A percentile compares a stretch with the other conserved stretches of the same genome.
phyloP scores from a whole-genome alignment of 1,140 invertebrate genomes.

The Meloidogyne exigua region DNA sequence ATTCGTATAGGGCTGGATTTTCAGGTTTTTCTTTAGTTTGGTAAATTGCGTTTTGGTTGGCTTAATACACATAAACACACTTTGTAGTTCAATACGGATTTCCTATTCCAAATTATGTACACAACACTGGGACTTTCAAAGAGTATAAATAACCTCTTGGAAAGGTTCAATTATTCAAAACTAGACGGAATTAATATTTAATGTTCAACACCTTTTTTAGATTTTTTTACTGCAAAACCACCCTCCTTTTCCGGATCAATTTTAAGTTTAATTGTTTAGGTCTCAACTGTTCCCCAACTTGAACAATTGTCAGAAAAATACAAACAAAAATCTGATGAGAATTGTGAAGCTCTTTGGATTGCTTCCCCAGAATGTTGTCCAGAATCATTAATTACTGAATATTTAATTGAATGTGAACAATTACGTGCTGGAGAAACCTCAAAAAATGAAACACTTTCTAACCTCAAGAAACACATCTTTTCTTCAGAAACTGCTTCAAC shows the following conservation, averaged over 20 bases:
- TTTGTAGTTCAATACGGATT: too few relatives aligned
- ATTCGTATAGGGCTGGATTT: constrained; percentile 5
- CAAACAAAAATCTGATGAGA: neutral
- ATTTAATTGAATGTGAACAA: constrained; percentile 13
- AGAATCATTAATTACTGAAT: neutral
- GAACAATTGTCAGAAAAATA: neutral
- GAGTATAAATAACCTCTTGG: too few relatives aligned
- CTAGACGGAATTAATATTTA: too few relatives aligned
- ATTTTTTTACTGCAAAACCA: too few relatives aligned
- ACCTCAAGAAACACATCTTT: neutral
- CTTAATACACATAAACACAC: too few relatives aligned
- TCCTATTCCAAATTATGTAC: too few relatives aligned
- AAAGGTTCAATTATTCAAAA: too few relatives aligned
- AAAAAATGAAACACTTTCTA: neutral
- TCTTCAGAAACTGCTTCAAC: constrained; percentile 8
- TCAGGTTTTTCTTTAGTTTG: constrained; percentile 9
- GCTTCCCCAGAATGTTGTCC: constrained; percentile 15
- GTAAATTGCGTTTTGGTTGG: too few relatives aligned
- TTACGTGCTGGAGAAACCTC: constrained; percentile 4
- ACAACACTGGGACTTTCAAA: too few relatives aligned
- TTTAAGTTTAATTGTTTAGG: neutral
- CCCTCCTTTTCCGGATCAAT: neutral
- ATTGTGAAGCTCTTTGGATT: constrained; percentile 11
- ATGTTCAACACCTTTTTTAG: too few relatives aligned
- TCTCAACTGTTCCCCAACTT: neutral